A percentile compares a stretch with the other conserved stretches of the same genome.
These are phyloP conservation scores for Gephyroberyx darwinii DNA, from an alignment of 2,797 vertebrate genomes.

Conservation along the genomic window DNA sequence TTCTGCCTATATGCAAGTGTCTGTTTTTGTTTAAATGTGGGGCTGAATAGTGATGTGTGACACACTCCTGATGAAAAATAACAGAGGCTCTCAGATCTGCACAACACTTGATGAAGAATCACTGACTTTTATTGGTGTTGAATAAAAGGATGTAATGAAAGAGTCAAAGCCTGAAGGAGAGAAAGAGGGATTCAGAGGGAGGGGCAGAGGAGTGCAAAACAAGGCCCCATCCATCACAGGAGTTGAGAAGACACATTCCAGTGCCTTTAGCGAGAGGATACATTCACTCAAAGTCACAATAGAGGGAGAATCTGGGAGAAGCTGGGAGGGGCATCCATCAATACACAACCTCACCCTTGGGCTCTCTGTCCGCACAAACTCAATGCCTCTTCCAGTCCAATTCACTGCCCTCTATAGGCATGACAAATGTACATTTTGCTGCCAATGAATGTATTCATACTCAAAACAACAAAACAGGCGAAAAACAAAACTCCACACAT, in stretches of 20 bases:
- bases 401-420: slow-evolving; percentile 75
- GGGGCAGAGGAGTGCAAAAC: slow-evolving; percentile 86
- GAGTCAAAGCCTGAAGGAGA: slow-evolving; percentile 82
- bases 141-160: slow-evolving; percentile 85
- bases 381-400: slow-evolving; percentile 72
- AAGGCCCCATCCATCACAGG: slow-evolving; percentile 87
- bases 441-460: slow-evolving; percentile 71
- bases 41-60: slow-evolving; percentile 81
- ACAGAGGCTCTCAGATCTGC: slow-evolving; percentile 79
- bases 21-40: slow-evolving; percentile 74
- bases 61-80: slow-evolving; percentile 83
- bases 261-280: slow-evolving; percentile 83
- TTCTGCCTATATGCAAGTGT: slow-evolving; percentile 70
- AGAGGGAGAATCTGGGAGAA: slow-evolving; percentile 78
- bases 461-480: slow-evolving; percentile 59
- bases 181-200: slow-evolving; percentile 86
- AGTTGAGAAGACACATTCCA: slow-evolving; percentile 85
- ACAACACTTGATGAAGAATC: slow-evolving; percentile 84
- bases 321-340: slow-evolving; percentile 82
- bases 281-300: slow-evolving; percentile 87
- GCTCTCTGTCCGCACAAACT: slow-evolving; percentile 74
- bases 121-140: slow-evolving; percentile 85
- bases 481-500: slow-evolving; percentile 46
- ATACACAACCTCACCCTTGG: slow-evolving; percentile 79
- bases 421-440: slow-evolving; percentile 83